Evolutionary conservation across 1,140 invertebrate species (phyloP), one percentile per base, ranked within the genome.

Genomic region (Caerostris extrusa): DNA sequence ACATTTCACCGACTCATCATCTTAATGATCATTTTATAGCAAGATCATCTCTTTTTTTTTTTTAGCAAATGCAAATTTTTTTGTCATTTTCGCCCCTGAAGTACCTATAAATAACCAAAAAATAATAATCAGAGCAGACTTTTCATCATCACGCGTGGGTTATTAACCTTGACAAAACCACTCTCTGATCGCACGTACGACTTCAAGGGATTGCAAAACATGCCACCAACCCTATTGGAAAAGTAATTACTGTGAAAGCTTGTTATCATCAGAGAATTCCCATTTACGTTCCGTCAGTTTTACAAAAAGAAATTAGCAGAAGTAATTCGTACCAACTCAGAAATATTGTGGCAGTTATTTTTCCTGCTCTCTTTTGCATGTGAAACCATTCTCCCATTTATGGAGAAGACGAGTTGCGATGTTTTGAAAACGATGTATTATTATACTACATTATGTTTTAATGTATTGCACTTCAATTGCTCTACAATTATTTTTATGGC

Each of bases 11-110:
- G 71, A 69, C 61, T 67, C 55, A 90, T 90, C 88, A 56, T 34
- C 53, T 19, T 71, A 90, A 90, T 71, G 88, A 90, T 69, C 12
- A n/a, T 90, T 90, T 90, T 58, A 90, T 90, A 90, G 88, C 88
- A 69, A 6, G 34, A 90, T 90, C 17, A 77, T 56, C 85, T 7
- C 71, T 34, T 34, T 34, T 34, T n/a, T n/a, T 71, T 90, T 90
- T 89, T 90, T 56, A 5, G 10, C n/a, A 57, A 50, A 58, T 77
- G 3, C 10, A 10, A n/a, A 58, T 85, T 71, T 56, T 71, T 64
- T 3, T 57, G 50, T 58, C 64, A 71, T 71, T 90, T 90, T 19
- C 53, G 50, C 17, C 17, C 50, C 53, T 90, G 12, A n/a, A 19
- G 34, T 71, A 17, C 7, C 88, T n/a, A 90, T 90, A 90, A 90